Base-by-base conservation (phyloP, 1,140 invertebrate genomes). In the Charaxes varanes region DNA sequence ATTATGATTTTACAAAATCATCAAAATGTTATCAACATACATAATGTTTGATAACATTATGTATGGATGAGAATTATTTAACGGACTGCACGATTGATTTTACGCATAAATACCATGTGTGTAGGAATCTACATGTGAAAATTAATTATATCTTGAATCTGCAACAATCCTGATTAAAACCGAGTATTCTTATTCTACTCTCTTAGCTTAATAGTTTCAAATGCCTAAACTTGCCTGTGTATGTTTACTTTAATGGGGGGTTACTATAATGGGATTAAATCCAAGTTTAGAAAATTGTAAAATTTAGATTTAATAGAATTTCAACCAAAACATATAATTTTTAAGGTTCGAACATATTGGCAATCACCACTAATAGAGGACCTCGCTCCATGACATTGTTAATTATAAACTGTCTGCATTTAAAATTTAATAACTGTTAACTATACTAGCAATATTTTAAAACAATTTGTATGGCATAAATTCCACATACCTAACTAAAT, bases 381-480 rank as follows among this genome's bases (percentile, higher is more conserved):
- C 48, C 55, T n/a, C n/a, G 45, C 46, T 66, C 77, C 65, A 73
- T 81, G 71, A 78, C 70, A 78, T 74, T 81, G 73, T 76, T 65
- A 73, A 53, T 54, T 65, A 62, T 62, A 67, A 69, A 36, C 34
- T 45, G 62, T 52, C 62, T 79, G 77, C 77, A 81, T 81, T 81
- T 81, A 76, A 80, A 81, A 73, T 76, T 71, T 67, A 71, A 66
- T 62, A 66, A 62, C 67, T 81, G 76, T 74, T 79, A 72, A 70
- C 62, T 77, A 72, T 67, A 64, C 50, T 78, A 74, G 73, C 67
- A 71, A 71, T 74, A 71, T 74, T 73, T 79, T 77, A 64, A 71
- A 80, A 73, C 56, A 73, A n/a, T 73, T 73, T 81, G 70, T 79
- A 77, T 68, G 71, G 61, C 70, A 52, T 78, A 70, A 81, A 79